phyloP scores from a whole-genome alignment of 1,140 invertebrate genomes.

The Lucilia sericata region DNA sequence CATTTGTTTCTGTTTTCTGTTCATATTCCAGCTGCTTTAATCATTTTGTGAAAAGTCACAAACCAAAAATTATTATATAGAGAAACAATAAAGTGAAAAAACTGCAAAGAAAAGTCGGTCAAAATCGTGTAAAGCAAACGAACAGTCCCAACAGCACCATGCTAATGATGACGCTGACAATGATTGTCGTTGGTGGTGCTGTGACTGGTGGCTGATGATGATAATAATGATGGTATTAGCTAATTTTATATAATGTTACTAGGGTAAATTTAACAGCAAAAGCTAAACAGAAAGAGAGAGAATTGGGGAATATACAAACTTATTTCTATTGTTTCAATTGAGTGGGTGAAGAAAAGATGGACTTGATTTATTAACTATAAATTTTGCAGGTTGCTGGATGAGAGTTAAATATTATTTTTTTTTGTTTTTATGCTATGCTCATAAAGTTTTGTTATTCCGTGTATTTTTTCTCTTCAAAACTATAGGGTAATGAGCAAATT shows the following conservation, averaged over 20 bases:
- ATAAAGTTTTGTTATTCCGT: neutral
- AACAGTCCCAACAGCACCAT: neutral
- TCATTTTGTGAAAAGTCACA: neutral
- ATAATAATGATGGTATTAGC: neutral
- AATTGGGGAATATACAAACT: neutral
- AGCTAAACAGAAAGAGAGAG: too few relatives aligned
- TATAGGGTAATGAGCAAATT: neutral
- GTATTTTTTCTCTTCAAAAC: neutral
- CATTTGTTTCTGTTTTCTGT: neutral
- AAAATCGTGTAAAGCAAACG: conserved; percentile 33
- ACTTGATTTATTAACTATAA: neutral
- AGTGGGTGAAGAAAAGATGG: conserved; percentile 6
- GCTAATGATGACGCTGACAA: neutral
- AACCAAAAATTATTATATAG: conserved; percentile 4
- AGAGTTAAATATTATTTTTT: too few relatives aligned
- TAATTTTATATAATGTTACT: neutral
- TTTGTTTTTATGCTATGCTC: neutral
- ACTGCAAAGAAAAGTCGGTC: conserved; percentile 5
- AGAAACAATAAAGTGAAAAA: neutral
- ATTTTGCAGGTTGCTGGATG: neutral
- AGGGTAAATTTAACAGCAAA: neutral
- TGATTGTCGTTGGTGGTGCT: neutral
- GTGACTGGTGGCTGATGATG: neutral
- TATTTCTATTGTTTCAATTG: neutral
- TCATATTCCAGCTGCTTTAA: neutral